phyloP scores from a whole-genome alignment of 30 jellyfish, hydroid and myxozoan genomes.

The Catostylus mosaicus region DNA sequence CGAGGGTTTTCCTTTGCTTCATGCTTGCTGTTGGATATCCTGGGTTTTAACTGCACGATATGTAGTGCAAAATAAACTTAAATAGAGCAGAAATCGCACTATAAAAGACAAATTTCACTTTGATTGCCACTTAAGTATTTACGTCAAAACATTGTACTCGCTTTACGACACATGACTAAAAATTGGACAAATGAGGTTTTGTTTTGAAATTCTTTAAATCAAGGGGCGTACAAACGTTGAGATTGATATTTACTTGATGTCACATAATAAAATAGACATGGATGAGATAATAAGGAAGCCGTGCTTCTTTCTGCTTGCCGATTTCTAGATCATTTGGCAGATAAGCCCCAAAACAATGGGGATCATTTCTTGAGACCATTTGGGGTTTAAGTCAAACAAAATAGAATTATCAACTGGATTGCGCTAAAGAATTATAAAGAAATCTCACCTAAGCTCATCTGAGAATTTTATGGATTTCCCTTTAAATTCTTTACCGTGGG shows the following conservation, averaged over 20 bases:
- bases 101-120: too few relatives aligned
- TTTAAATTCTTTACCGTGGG: slow-evolving; percentile 71
- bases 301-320: slow-evolving; percentile 76
- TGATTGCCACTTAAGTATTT: background rate
- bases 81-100: too few relatives aligned
- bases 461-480: slow-evolving; percentile 70
- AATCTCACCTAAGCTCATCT: slow-evolving; percentile 84
- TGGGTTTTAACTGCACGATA: too few relatives aligned
- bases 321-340: slow-evolving; percentile 68
- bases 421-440: slow-evolving; percentile 54
- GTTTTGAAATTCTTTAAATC: slow-evolving; percentile 24
- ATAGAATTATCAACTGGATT: slow-evolving; percentile 74
- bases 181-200: slow-evolving; percentile 59
- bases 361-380: slow-evolving; percentile 78
- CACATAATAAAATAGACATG: slow-evolving; percentile 64
- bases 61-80: too few relatives aligned
- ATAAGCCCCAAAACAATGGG: slow-evolving; percentile 69
- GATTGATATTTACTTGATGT: slow-evolving; percentile 44
- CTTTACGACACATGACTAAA: slow-evolving; percentile 24
- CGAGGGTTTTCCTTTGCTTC: background rate
- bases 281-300: slow-evolving; percentile 72
- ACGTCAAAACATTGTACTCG: slow-evolving; percentile 33
- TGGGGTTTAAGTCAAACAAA: slow-evolving; percentile 68
- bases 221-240: slow-evolving; percentile 49
- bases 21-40: background rate